Evolutionary conservation across 1,140 invertebrate species (phyloP), one percentile per base, ranked within the genome.

Genomic region (Agraylea sexmaculata): DNA sequence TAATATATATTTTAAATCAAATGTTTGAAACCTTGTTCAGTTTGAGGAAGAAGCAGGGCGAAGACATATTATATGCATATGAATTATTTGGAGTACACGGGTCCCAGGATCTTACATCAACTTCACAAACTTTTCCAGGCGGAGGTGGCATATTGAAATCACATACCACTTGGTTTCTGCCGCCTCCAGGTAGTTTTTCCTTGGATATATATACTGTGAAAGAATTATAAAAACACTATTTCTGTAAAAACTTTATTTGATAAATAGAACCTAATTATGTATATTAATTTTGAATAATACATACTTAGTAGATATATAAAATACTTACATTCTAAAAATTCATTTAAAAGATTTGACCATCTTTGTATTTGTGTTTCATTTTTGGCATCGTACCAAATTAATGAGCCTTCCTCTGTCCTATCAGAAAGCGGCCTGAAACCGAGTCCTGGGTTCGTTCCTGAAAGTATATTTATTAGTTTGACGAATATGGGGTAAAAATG

Each of bases 11-110:
- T 25, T 7, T 25, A 11, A 55, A 42, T 32, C 37, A 34, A 22
- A 16, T 37, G 23, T 27, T 8, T 27, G n/a, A 27, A 58, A 87
- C 81, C 66, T 72, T 80, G 55, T 91, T 91, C n/a, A 92, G 63
- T 62, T 91, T 92, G 35, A 91, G 70, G 53, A 89, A 80, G 47
- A 92, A 62, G 59, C 87, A 92, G 1, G 87, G 87, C 6, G 75
- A 73, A 22, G 74, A 77, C 13, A 69, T 59, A 13, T 66, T 62
- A 53, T 77, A 93, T 1, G 86, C 83, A 52, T 81, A 92, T 20
- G 61, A 51, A 21, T 75, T 67, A 17, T 62, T 58, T 16, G 60
- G 58, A 2, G 74, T 71, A 53, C 88, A 93, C 15, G 68, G 61
- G 1, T 73, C 78, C 52, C 78, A 77, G 3, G 69, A 56, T 0